These are phyloP conservation scores for Ptiloglossa arizonensis DNA, from an alignment of 1,140 invertebrate genomes.

Conservation along the genomic window DNA sequence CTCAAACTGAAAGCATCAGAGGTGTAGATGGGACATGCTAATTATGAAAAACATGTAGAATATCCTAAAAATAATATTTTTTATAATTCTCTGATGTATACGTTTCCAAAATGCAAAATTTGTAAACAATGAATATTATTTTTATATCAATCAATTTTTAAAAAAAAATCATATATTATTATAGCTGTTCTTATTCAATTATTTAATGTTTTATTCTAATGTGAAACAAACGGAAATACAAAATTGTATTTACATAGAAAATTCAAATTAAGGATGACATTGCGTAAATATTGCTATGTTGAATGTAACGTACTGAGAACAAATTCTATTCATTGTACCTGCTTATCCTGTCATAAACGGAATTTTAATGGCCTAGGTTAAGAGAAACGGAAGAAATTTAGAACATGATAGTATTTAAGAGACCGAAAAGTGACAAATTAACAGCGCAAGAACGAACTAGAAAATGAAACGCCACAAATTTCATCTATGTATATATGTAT, in stretches of 20 bases:
- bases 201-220: not conserved
- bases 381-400: slow-evolving; percentile 36
- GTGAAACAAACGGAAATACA: not conserved
- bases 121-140: slow-evolving; percentile 22
- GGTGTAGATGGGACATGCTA: slow-evolving; percentile 40
- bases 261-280: slow-evolving; percentile 38
- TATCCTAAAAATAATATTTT: slow-evolving; percentile 55
- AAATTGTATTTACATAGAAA: not conserved
- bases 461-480: slow-evolving; percentile 31
- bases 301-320: not conserved
- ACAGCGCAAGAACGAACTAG: slow-evolving; percentile 13
- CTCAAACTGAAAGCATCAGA: slow-evolving; percentile 68
- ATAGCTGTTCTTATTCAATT: too few relatives aligned
- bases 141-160: not conserved
- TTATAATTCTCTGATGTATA: slow-evolving; percentile 14
- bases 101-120: slow-evolving; percentile 52
- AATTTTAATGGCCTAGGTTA: slow-evolving; percentile 40
- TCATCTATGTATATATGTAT: too few relatives aligned
- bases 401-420: slow-evolving; percentile 1
- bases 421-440: slow-evolving; percentile 21
- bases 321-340: slow-evolving; percentile 29
- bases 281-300: slow-evolving; percentile 38
- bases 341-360: slow-evolving; percentile 18
- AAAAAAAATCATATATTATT: not conserved
- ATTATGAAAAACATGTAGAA: slow-evolving; percentile 49